Evolutionary conservation across 1,140 invertebrate genomes (phyloP).

Genomic region (Gerris buenoi): DNA sequence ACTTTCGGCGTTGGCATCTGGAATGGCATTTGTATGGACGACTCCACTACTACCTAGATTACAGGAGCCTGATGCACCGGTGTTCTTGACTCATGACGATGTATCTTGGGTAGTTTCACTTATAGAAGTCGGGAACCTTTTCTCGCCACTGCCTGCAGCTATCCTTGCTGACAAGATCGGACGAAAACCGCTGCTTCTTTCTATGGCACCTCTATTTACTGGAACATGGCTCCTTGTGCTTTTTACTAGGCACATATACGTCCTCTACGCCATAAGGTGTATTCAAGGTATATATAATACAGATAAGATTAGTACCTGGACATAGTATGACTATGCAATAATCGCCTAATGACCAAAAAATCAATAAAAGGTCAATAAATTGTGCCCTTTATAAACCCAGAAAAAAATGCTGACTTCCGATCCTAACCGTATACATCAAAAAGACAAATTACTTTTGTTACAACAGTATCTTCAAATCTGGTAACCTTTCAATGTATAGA

Average conservation of each 20-base stretch:
- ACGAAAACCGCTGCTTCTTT: slow-evolving; percentile 47
- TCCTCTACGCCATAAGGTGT: slow-evolving; percentile 11
- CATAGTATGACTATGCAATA: no score
- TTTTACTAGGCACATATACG: slow-evolving; percentile 36
- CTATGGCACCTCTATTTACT: slow-evolving; percentile 50
- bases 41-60: slow-evolving; percentile 8
- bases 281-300: slow-evolving; percentile 32
- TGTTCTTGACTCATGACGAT: slow-evolving; percentile 9
- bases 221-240: slow-evolving; percentile 58
- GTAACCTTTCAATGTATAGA: not conserved
- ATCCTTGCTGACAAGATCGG: slow-evolving; percentile 56
- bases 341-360: no score
- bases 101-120: slow-evolving; percentile 10
- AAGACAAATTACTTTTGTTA: not conserved
- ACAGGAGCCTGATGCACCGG: not conserved
- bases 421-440: not conserved
- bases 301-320: no score
- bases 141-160: slow-evolving; percentile 19
- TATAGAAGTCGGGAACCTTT: slow-evolving; percentile 11
- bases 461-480: no score
- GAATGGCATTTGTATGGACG: slow-evolving; percentile 10
- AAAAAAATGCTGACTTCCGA: not conserved
- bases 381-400: no score
- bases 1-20: not conserved
- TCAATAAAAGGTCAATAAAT: no score